Evolutionary conservation across 1,140 invertebrate species (phyloP).

Genomic region (Sitodiplosis mosellana): DNA sequence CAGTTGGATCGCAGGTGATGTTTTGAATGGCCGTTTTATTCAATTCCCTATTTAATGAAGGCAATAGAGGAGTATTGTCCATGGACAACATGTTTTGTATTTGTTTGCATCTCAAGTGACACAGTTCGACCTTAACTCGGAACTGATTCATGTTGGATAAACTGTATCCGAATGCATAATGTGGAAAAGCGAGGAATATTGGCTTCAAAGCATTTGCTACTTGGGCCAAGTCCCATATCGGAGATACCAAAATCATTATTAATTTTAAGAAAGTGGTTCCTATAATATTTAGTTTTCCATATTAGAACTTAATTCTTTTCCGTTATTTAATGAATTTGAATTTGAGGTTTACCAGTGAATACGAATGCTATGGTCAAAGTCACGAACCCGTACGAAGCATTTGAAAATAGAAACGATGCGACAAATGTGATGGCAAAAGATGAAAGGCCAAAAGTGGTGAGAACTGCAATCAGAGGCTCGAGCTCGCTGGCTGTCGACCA

Average conservation of each 20-base stretch:
- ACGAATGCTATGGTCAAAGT: slow-evolving; percentile 45
- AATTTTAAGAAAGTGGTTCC: too few relatives aligned
- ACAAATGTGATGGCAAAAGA: slow-evolving; percentile 37
- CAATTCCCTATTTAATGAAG: too few relatives aligned
- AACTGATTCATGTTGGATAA: too few relatives aligned
- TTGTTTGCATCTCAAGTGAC: too few relatives aligned
- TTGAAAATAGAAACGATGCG: slow-evolving; percentile 36
- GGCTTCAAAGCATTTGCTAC: slow-evolving; percentile 36
- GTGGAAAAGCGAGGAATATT: slow-evolving; percentile 48
- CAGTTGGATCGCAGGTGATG: too few relatives aligned
- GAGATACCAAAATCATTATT: slow-evolving; percentile 4
- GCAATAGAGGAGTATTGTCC: too few relatives aligned
- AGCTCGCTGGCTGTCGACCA: slow-evolving; percentile 28
- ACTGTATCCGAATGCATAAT: slow-evolving; percentile 37
- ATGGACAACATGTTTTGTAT: too few relatives aligned
- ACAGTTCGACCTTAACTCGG: too few relatives aligned
- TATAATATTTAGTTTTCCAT: slow-evolving; percentile 1
- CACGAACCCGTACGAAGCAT: slow-evolving; percentile 53
- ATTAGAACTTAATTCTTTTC: too few relatives aligned
- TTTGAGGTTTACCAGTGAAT: slow-evolving; percentile 38
- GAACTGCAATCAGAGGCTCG: slow-evolving; percentile 26
- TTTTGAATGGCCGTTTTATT: too few relatives aligned
- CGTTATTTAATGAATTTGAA: too few relatives aligned
- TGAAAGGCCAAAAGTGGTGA: slow-evolving; percentile 30
- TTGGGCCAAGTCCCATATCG: slow-evolving; percentile 34